A percentile compares a stretch with the other conserved stretches of the same genome.
Evolutionary conservation across 2,797 vertebrate genomes (phyloP).

Genomic region (Paratrypauchen microcephalus): DNA sequence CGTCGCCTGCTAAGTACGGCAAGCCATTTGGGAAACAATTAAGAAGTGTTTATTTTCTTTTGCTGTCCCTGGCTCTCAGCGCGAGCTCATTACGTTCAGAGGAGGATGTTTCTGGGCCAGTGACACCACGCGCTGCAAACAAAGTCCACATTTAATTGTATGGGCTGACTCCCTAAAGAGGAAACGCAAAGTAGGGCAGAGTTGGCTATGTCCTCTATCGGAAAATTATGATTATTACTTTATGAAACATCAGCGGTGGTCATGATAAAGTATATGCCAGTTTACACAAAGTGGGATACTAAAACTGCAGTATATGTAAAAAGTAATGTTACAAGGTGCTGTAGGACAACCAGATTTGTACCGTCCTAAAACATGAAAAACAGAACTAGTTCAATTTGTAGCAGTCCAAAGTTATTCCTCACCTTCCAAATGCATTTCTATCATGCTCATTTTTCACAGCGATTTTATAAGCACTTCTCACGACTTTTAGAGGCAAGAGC

Average conservation of each 20-base stretch:
- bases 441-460: too few species aligned
- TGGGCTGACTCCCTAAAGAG: slow-evolving; percentile 3
- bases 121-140: slow-evolving; percentile 4
- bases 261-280: not conserved
- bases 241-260: not conserved
- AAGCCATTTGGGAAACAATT: slow-evolving; percentile 42
- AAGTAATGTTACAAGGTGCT: too few species aligned
- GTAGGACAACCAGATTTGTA: too few species aligned
- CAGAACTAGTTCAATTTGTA: too few species aligned
- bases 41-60: slow-evolving; percentile 27
- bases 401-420: too few species aligned
- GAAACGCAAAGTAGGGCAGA: slow-evolving; percentile 1
- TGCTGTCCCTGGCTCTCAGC: slow-evolving; percentile 16
- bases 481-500: too few species aligned
- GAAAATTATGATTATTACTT: not conserved
- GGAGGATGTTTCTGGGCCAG: slow-evolving; percentile 16
- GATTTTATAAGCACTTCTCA: too few species aligned
- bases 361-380: too few species aligned
- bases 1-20: slow-evolving; percentile 1
- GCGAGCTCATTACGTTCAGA: slow-evolving; percentile 9
- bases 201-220: not conserved
- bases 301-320: too few species aligned
- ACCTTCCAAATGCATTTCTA: too few species aligned
- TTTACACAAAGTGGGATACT: not conserved
- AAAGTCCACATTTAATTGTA: slow-evolving; percentile 33